These are phyloP conservation scores for Drosophila sucinea DNA, from an alignment of 1,140 invertebrate species.

Conservation along the genomic window DNA sequence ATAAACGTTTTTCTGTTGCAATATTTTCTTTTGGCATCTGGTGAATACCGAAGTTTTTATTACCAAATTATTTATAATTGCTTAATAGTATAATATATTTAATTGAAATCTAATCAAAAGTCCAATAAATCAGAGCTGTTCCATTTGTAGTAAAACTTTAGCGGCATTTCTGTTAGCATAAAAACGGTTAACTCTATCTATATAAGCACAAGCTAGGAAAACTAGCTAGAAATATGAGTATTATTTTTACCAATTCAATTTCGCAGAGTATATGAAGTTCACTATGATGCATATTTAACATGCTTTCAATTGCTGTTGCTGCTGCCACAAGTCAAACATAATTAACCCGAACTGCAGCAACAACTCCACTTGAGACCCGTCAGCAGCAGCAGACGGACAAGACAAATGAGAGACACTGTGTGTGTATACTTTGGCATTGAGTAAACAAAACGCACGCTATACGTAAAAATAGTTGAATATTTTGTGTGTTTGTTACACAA, in stretches of 20 bases:
- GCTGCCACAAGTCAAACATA: slow-evolving; percentile 13
- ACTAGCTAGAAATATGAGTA: no score
- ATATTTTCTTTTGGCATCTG: no score
- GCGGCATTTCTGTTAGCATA: no score
- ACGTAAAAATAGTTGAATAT: slow-evolving; percentile 35
- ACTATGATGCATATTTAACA: neutral
- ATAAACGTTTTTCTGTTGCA: no score
- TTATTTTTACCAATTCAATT: neutral
- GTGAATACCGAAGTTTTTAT: no score
- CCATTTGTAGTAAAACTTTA: no score
- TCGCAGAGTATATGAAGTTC: neutral
- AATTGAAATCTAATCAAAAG: no score
- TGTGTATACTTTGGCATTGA: slow-evolving; percentile 31
- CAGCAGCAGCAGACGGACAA: slow-evolving; percentile 36
- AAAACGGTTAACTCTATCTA: no score
- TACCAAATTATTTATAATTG: no score
- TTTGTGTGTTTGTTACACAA: slow-evolving; percentile 13
- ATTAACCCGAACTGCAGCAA: slow-evolving; percentile 11
- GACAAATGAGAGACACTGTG: neutral
- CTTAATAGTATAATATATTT: no score
- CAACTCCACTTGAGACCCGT: slow-evolving; percentile 12
- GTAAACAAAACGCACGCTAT: slow-evolving; percentile 15
- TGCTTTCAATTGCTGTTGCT: slow-evolving; percentile 10
- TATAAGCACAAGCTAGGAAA: no score
- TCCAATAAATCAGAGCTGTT: no score